Conservation (phyloP, 2,797 vertebrate genomes). For the Sparidentex hasta region DNA sequence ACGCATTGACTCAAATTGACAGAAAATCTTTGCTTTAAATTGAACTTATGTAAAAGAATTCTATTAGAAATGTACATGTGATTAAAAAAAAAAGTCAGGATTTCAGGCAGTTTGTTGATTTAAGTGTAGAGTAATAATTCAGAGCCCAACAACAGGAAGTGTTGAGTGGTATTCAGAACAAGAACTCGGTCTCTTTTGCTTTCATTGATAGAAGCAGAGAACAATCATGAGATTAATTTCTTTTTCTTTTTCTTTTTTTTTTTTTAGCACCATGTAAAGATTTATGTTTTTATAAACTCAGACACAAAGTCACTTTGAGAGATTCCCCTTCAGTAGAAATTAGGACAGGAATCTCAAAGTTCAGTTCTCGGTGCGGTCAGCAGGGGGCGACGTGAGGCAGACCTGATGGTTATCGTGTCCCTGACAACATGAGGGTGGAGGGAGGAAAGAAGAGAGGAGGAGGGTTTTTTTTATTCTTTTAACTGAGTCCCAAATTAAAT, state of each 20-base stretch:
- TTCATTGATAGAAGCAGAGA: constrained; percentile 70
- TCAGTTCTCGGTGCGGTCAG: constrained; percentile 34
- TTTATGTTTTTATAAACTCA: constrained; percentile 26
- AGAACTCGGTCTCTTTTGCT: constrained; percentile 29
- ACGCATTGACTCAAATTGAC: too few relatives aligned
- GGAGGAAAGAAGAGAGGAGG: background rate
- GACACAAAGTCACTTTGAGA: constrained; percentile 78
- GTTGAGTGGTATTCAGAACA: constrained; percentile 34
- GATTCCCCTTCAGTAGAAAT: constrained; percentile 16
- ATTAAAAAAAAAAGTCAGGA: too few relatives aligned
- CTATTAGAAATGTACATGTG: too few relatives aligned
- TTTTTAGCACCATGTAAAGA: constrained; percentile 40
- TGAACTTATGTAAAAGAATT: too few relatives aligned
- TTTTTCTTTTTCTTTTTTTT: background rate
- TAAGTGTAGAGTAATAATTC: constrained; percentile 16
- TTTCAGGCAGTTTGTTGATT: too few relatives aligned
- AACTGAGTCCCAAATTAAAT: background rate
- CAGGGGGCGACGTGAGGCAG: constrained; percentile 49
- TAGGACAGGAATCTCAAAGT: background rate
- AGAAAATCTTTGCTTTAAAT: too few relatives aligned
- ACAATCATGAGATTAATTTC: constrained; percentile 77
- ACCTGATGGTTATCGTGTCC: constrained; percentile 30
- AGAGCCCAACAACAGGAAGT: constrained; percentile 25
- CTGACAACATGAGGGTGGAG: background rate
- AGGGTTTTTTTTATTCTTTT: background rate